Percentiles rank a stretch among this genome's conserved stretches.
Conservation (phyloP, 2,113 vertebrate species). For the Ibidorhyncha struthersii region DNA sequence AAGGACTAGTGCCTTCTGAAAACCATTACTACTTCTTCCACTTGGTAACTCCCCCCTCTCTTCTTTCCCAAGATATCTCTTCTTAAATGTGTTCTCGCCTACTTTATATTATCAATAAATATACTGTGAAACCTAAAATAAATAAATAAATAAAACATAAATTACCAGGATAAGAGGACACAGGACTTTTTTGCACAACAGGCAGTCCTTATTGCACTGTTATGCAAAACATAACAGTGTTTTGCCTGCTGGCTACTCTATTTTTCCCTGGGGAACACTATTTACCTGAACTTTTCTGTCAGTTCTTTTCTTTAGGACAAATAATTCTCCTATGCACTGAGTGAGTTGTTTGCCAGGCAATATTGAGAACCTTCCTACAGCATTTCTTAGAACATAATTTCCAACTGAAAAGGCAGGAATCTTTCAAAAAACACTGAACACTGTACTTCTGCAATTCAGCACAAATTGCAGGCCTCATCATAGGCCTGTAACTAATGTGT, state of each 20-base stretch:
- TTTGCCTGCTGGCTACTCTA: background rate
- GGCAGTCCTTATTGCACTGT: background rate
- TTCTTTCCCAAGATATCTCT: background rate
- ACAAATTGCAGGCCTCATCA: too few species aligned
- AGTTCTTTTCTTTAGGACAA: background rate
- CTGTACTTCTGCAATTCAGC: too few species aligned
- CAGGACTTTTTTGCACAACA: background rate
- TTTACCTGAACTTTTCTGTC: background rate
- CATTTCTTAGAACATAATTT: background rate
- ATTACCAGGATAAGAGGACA: background rate
- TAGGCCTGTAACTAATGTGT: background rate
- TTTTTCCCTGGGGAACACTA: background rate
- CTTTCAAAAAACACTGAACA: background rate
- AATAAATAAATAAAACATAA: background rate
- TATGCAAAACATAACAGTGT: too few species aligned
- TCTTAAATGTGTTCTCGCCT: background rate
- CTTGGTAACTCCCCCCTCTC: background rate
- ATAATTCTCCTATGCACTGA: background rate
- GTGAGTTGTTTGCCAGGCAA: background rate
- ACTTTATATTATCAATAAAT: background rate
- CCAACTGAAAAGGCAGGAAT: background rate
- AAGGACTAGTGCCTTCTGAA: fast-evolving
- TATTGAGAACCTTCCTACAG: background rate
- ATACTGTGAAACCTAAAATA: background rate
- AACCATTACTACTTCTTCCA: background rate